phyloP scores from a whole-genome alignment of 2,797 vertebrate species.

The Sarcophilus harrisii region DNA sequence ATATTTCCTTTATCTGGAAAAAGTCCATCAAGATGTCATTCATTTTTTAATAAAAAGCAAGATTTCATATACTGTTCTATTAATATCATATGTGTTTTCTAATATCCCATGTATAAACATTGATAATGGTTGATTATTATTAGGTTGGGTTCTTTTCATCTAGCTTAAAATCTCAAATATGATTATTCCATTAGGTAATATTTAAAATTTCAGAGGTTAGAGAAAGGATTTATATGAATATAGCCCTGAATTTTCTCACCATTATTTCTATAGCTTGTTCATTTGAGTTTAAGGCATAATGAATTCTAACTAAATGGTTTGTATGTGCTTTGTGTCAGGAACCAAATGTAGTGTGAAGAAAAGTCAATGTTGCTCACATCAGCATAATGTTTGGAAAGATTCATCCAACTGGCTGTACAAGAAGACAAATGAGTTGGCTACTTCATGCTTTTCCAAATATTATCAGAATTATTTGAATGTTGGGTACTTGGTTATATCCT shows the following conservation, averaged over 20 bases:
- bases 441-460: neutral
- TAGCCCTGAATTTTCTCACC: neutral
- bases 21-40: neutral
- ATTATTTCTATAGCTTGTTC: neutral
- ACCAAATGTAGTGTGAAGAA: neutral
- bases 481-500: neutral
- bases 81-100: neutral
- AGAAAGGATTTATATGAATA: neutral
- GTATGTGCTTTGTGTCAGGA: neutral
- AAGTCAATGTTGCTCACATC: neutral
- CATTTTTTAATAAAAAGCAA: neutral
- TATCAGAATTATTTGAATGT: neutral
- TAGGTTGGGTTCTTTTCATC: neutral
- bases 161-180: neutral
- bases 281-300: neutral
- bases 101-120: neutral
- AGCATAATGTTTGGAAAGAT: neutral
- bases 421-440: neutral
- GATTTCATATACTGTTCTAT: neutral
- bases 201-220: neutral
- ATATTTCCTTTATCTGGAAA: neutral
- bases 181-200: neutral
- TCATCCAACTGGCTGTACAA: neutral
- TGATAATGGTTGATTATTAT: neutral
- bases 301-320: neutral